phyloP scores from a whole-genome alignment of 2,888 invertebrate species.

The Apodemia mormo region DNA sequence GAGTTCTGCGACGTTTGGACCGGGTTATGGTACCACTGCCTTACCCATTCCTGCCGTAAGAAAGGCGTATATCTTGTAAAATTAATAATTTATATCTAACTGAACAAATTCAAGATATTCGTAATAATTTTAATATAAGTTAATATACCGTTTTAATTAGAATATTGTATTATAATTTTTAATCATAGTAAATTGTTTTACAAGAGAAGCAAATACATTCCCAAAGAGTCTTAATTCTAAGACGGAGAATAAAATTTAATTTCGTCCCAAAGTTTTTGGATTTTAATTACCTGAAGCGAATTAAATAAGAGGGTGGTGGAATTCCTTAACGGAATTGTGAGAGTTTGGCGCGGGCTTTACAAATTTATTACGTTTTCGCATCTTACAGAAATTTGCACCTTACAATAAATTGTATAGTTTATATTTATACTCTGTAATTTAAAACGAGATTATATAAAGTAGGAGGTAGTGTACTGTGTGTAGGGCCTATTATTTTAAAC shows the following conservation, averaged over 20 bases:
- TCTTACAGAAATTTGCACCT: conserved; percentile 29
- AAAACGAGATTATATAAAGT: not conserved
- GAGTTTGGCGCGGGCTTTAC: conserved; percentile 29
- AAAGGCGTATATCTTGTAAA: not conserved
- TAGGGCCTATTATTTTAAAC: too few species aligned
- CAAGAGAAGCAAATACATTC: conserved; percentile 13
- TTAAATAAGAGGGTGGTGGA: conserved; percentile 37
- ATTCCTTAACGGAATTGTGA: conserved; percentile 32
- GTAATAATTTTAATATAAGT: not conserved
- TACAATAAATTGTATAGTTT: conserved; percentile 29
- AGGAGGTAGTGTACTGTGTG: not conserved
- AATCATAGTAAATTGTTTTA: conserved; percentile 13
- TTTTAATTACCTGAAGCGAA: conserved; percentile 80
- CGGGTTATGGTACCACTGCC: too few species aligned
- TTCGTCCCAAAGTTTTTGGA: conserved; percentile 75
- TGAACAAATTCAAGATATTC: not conserved
- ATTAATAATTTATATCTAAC: not conserved
- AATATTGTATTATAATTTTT: conserved; percentile 18
- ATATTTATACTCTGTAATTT: conserved; percentile 1
- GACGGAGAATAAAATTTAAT: conserved; percentile 72
- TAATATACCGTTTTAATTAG: conserved; percentile 3
- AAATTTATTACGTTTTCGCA: conserved; percentile 36
- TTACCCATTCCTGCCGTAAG: too few species aligned
- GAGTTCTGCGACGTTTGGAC: too few species aligned
- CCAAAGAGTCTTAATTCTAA: conserved; percentile 24